These are phyloP conservation scores for Temnothorax nylanderi DNA, from an alignment of 1,140 invertebrate species.

Conservation along the genomic window DNA sequence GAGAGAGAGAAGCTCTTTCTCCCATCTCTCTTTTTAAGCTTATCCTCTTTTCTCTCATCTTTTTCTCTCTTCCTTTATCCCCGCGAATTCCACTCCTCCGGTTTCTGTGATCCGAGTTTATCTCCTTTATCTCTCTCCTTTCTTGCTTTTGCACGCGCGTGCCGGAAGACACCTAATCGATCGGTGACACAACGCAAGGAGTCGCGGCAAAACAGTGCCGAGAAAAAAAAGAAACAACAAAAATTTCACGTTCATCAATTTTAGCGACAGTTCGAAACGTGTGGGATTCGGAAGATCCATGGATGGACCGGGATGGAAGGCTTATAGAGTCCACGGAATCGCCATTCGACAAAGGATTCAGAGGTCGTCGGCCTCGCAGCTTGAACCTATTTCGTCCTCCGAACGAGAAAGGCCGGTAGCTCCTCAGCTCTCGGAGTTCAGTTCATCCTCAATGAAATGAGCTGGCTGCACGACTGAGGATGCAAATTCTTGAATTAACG, in stretches of 20 bases:
- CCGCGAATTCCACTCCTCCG: constrained; percentile 54
- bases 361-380: constrained; percentile 23
- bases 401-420: background rate
- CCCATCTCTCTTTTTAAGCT: background rate
- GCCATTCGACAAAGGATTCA: constrained; percentile 45
- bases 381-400: constrained; percentile 47
- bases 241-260: constrained; percentile 25
- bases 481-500: background rate
- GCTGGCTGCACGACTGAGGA: background rate
- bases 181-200: constrained; percentile 41
- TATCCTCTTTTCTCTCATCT: constrained; percentile 25
- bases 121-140: constrained; percentile 58
- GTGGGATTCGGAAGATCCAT: background rate
- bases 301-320: background rate
- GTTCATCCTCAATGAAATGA: background rate
- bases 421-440: background rate
- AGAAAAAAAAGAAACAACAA: background rate
- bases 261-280: background rate
- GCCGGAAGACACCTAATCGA: constrained; percentile 57
- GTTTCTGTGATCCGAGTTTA: constrained; percentile 56
- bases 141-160: constrained; percentile 43
- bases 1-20: constrained; percentile 15
- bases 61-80: constrained; percentile 45
- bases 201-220: background rate
- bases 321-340: background rate